phyloP scores from a whole-genome alignment of 1,140 invertebrate genomes.

The Hesperophylax magnus region DNA sequence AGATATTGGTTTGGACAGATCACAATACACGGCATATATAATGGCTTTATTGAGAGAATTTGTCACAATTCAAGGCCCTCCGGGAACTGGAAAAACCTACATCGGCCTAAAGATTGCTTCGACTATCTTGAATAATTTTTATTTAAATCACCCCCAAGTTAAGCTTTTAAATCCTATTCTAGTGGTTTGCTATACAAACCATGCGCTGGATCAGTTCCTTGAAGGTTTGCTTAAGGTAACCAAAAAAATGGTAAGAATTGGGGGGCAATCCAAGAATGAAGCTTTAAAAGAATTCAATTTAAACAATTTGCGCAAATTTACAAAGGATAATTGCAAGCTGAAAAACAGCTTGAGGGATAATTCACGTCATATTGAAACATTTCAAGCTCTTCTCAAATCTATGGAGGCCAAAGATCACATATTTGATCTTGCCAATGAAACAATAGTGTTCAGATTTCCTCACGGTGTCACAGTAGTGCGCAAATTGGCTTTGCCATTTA shows the following conservation, averaged over 20 bases:
- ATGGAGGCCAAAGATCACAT: slow-evolving; percentile 7
- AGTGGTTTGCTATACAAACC: slow-evolving; percentile 89
- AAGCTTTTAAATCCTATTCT: slow-evolving; percentile 69
- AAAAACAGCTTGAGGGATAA: neutral
- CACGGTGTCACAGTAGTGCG: neutral
- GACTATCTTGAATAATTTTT: slow-evolving; percentile 71
- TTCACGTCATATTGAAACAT: neutral
- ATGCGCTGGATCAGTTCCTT: slow-evolving; percentile 92
- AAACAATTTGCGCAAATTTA: slow-evolving; percentile 51
- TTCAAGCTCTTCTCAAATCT: neutral
- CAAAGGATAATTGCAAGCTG: neutral
- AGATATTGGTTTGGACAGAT: slow-evolving; percentile 70
- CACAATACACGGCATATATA: slow-evolving; percentile 74
- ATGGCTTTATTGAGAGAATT: slow-evolving; percentile 76
- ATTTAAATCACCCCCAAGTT: slow-evolving; percentile 61
- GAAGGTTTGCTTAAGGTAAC: slow-evolving; percentile 76
- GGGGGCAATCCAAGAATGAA: slow-evolving; percentile 78
- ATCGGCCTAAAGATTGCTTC: slow-evolving; percentile 79
- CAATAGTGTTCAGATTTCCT: neutral
- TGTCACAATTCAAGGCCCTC: slow-evolving; percentile 84
- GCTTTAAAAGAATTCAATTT: slow-evolving; percentile 70
- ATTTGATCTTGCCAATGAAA: slow-evolving; percentile 15
- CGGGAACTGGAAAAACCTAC: slow-evolving; percentile 87
- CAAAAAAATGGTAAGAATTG: slow-evolving; percentile 78
- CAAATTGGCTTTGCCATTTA: neutral